These are phyloP conservation scores for Asarcornis scutulata DNA, from an alignment of 2,113 vertebrate genomes.

Conservation along the genomic window DNA sequence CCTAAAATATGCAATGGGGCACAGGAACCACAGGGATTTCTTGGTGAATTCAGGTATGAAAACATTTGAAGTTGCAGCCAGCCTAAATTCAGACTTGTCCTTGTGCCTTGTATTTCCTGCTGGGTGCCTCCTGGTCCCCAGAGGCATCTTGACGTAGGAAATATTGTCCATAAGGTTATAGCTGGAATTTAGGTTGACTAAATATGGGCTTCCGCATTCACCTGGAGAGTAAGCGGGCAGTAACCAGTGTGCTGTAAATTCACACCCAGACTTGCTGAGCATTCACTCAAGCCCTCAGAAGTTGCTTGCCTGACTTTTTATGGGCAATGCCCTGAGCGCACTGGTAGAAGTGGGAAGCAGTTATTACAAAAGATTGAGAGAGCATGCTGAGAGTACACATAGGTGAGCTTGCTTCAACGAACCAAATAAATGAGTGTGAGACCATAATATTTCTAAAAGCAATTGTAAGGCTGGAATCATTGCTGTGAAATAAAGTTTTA, in stretches of 20 bases:
- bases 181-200: not conserved
- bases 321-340: not conserved
- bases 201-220: not conserved
- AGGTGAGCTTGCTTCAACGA: conserved; percentile 39
- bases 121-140: not conserved
- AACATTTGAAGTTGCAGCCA: not conserved
- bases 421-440: conserved; percentile 30
- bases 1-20: accelerated
- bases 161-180: not conserved
- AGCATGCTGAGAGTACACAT: conserved; percentile 30
- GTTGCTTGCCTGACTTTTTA: not conserved
- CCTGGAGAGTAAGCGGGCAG: not conserved
- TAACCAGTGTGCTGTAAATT: not conserved
- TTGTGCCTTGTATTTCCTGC: not conserved
- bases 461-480: conserved; percentile 38
- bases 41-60: not conserved
- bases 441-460: conserved; percentile 69
- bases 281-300: not conserved
- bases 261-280: not conserved
- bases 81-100: not conserved
- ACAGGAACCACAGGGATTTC: not conserved
- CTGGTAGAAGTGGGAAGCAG: conserved; percentile 31
- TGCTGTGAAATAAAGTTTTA: conserved; percentile 67
- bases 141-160: not conserved
- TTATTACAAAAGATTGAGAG: conserved; percentile 41